A percentile compares a stretch with the other conserved stretches of the same genome.
phyloP scores from a whole-genome alignment of 2,113 vertebrate genomes.

The Seriola dumerili region DNA sequence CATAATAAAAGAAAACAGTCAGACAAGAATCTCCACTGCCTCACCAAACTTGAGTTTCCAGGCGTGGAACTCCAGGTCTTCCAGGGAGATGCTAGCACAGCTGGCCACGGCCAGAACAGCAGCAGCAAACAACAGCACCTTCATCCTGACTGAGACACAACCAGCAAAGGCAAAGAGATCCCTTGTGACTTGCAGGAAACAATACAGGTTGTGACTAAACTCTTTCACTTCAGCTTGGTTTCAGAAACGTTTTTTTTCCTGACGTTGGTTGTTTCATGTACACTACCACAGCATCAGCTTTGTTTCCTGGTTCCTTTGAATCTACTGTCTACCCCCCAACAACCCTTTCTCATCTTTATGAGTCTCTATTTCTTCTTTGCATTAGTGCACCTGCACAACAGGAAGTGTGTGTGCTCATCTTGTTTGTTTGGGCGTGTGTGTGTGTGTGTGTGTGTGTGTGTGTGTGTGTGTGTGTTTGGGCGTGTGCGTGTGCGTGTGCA shows the following conservation, averaged over 20 bases:
- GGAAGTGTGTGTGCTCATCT: background rate
- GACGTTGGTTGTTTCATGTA: background rate
- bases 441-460: too few relatives aligned
- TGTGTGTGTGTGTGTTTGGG: too few relatives aligned
- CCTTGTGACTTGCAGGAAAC: constrained; percentile 44
- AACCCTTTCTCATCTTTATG: background rate
- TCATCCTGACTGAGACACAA: constrained; percentile 75
- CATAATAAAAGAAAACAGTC: background rate
- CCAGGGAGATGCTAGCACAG: constrained; percentile 78
- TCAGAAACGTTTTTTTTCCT: background rate
- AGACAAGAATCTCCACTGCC: background rate
- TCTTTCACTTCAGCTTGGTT: constrained; percentile 22
- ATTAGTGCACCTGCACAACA: constrained; percentile 12
- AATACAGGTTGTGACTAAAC: constrained; percentile 22
- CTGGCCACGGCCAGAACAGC: constrained; percentile 73
- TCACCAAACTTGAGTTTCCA: constrained; percentile 87
- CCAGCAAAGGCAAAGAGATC: constrained; percentile 20
- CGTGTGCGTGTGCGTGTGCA: too few relatives aligned
- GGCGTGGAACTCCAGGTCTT: constrained; percentile 85
- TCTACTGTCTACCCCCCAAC: background rate
- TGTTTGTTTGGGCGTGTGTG: background rate
- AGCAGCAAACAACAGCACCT: constrained; percentile 70
- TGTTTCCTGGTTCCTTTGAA: background rate
- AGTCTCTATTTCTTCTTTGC: constrained; percentile 10
- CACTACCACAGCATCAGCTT: background rate